These are phyloP conservation scores for Poliocrania exsul DNA, from an alignment of 2,797 vertebrate genomes.

Conservation along the genomic window DNA sequence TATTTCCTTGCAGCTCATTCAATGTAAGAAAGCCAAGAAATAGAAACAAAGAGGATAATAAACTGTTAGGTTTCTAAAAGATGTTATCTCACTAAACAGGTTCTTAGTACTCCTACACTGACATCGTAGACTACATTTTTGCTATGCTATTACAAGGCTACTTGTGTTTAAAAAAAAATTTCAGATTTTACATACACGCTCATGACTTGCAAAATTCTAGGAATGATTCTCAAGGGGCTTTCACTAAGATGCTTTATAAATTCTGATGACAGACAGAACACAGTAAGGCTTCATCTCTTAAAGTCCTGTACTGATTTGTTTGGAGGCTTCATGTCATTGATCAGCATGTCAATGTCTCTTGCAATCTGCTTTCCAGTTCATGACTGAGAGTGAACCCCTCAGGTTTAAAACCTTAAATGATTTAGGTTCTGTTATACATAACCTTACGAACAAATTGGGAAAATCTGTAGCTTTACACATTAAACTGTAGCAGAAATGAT, in stretches of 20 bases:
- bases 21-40: background rate
- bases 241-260: slow-evolving; percentile 65
- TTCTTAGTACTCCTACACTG: background rate
- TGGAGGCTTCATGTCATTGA: slow-evolving; percentile 58
- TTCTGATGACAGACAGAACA: slow-evolving; percentile 64
- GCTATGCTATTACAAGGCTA: slow-evolving; percentile 22
- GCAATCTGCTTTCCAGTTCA: slow-evolving; percentile 40
- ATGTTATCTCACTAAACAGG: background rate
- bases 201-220: slow-evolving; percentile 71
- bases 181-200: slow-evolving; percentile 59
- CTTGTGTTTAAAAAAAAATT: background rate
- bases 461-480: slow-evolving; percentile 54
- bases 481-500: slow-evolving; percentile 27
- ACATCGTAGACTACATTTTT: background rate
- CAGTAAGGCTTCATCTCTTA: slow-evolving; percentile 35
- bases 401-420: slow-evolving; percentile 50
- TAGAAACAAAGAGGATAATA: background rate
- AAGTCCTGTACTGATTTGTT: slow-evolving; percentile 59
- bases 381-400: slow-evolving; percentile 51
- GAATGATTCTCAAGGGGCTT: slow-evolving; percentile 60
- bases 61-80: slow-evolving; percentile 4
- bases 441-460: slow-evolving; percentile 31
- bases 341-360: slow-evolving; percentile 58
- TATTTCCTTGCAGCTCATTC: background rate
- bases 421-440: slow-evolving; percentile 47